A percentile compares a stretch with the other conserved stretches of the same genome.
These are phyloP conservation scores for Pangasius macronema DNA, from an alignment of 2,797 vertebrate species.

Conservation along the genomic window DNA sequence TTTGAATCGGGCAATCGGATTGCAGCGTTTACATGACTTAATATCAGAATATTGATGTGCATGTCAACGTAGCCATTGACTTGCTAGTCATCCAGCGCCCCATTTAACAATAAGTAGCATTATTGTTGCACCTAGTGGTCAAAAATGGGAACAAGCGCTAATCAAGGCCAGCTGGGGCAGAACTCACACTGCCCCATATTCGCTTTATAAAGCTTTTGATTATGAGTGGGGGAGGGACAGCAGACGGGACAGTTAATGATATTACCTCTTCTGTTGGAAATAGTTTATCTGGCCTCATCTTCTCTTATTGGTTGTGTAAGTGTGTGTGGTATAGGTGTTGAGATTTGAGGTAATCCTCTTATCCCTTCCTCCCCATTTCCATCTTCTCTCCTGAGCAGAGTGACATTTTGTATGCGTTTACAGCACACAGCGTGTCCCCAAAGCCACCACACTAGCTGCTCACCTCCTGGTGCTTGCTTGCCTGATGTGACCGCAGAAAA, in stretches of 20 bases:
- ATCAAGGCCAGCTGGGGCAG: background rate
- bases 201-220: background rate
- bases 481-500: slow-evolving; percentile 18
- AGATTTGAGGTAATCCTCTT: slow-evolving; percentile 36
- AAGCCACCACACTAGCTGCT: background rate
- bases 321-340: background rate
- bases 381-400: slow-evolving; percentile 9
- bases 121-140: background rate
- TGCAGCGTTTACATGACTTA: no score
- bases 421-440: slow-evolving; percentile 9
- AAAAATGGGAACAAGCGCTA: background rate
- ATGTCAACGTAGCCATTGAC: background rate
- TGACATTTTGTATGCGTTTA: slow-evolving; percentile 33
- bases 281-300: background rate
- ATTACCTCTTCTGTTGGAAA: background rate
- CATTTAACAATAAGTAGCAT: background rate
- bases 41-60: no score
- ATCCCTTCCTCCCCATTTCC: slow-evolving; percentile 5
- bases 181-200: background rate
- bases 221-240: background rate
- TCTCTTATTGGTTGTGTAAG: background rate
- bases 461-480: slow-evolving; percentile 8
- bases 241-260: background rate
- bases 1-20: no score
- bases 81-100: background rate